Percentiles rank a stretch among this genome's conserved stretches.
These are phyloP conservation scores for Anoplius nigerrimus DNA, from an alignment of 2,888 invertebrate genomes.

Conservation along the genomic window DNA sequence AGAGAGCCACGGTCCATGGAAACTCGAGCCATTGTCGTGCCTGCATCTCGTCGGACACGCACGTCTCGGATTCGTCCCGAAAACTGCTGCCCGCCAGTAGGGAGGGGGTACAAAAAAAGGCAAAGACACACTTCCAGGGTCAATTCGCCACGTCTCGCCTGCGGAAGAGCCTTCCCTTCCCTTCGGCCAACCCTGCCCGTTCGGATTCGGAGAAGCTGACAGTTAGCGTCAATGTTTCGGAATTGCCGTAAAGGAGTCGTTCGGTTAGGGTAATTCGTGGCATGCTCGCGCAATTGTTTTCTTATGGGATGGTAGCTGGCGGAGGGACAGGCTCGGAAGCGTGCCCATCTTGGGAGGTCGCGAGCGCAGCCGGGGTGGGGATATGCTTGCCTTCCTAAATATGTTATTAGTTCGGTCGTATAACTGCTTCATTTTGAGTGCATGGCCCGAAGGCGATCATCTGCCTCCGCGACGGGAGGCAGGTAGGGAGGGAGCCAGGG, in stretches of 20 bases:
- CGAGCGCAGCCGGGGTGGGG: constrained; percentile 66
- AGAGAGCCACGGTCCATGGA: constrained; percentile 53
- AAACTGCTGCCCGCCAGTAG: constrained; percentile 41
- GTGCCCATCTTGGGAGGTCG: constrained; percentile 72
- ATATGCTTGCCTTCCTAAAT: constrained; percentile 71
- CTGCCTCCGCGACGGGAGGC: constrained; percentile 56
- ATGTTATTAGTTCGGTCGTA: constrained; percentile 75
- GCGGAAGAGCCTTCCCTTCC: constrained; percentile 9
- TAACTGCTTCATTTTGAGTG: constrained; percentile 75
- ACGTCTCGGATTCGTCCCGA: constrained; percentile 51
- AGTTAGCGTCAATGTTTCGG: too few relatives aligned
- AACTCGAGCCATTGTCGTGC: constrained; percentile 61
- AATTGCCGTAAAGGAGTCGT: too few relatives aligned
- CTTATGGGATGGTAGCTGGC: background rate
- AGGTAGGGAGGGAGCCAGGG: constrained; percentile 16
- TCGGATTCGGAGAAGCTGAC: too few relatives aligned
- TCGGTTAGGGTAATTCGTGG: too few relatives aligned
- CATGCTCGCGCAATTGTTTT: background rate
- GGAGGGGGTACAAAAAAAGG: constrained; percentile 28
- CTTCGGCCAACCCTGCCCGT: background rate
- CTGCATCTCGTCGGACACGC: constrained; percentile 59
- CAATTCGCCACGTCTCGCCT: constrained; percentile 22
- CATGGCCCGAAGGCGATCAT: constrained; percentile 73
- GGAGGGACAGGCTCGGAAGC: constrained; percentile 58
- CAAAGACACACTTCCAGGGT: constrained; percentile 11